Evolutionary conservation across 2,888 invertebrate species (phyloP).

Genomic region (Ectemnius cavifrons): DNA sequence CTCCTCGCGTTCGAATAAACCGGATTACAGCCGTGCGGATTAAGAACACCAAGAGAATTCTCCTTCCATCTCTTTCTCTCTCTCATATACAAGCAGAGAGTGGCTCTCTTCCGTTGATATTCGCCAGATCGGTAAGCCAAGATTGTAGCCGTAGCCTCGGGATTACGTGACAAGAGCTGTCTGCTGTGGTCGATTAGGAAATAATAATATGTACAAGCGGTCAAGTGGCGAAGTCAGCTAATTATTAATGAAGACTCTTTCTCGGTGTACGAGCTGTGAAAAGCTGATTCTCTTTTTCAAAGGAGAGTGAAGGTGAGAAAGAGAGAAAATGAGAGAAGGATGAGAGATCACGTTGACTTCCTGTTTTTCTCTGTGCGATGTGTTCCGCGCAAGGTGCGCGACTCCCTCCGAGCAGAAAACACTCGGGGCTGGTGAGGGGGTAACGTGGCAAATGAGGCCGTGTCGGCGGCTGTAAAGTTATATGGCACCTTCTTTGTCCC

Average conservation of each 20-base stretch:
- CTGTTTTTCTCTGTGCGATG: slow-evolving; percentile 50
- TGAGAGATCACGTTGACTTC: background rate
- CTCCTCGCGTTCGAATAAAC: slow-evolving; percentile 47
- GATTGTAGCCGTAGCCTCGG: too few species aligned
- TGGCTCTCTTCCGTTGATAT: too few species aligned
- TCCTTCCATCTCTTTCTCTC: background rate
- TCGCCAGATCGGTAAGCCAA: slow-evolving; percentile 3
- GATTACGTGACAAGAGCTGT: too few species aligned
- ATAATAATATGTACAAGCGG: too few species aligned
- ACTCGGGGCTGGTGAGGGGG: slow-evolving; percentile 21
- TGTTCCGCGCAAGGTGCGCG: slow-evolving; percentile 50
- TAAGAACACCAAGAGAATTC: slow-evolving; percentile 43
- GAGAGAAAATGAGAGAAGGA: background rate
- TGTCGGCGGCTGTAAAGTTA: slow-evolving; percentile 59
- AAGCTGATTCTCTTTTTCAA: too few species aligned
- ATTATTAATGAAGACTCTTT: too few species aligned
- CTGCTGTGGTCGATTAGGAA: slow-evolving; percentile 17
- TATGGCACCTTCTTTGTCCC: slow-evolving; percentile 66
- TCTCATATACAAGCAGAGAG: too few species aligned
- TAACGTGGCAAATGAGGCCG: slow-evolving; percentile 46
- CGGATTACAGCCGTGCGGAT: slow-evolving; percentile 56
- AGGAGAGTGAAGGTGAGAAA: too few species aligned
- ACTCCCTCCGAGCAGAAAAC: background rate
- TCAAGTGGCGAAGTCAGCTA: too few species aligned
- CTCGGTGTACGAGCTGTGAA: too few species aligned